Base-by-base conservation (phyloP, 2,888 invertebrate genomes). In the Drosophila percnosoma region DNA sequence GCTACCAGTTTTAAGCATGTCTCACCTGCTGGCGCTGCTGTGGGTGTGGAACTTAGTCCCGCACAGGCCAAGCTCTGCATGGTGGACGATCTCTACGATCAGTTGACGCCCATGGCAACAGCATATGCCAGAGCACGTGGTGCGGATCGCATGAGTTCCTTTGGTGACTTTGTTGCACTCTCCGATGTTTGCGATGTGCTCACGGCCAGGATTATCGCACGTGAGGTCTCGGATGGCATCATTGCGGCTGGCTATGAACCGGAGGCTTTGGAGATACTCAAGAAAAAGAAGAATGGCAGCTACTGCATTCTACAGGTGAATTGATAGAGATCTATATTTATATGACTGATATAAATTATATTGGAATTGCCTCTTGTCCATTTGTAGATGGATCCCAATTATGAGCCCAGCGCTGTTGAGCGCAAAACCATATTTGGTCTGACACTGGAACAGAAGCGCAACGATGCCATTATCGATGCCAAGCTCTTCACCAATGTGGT, bases 1-100 rank as follows among this genome's bases (percentile, higher is more conserved):
- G 98, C 99, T 0, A 96, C 98, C 0, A 99, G 99, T 67, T 99
- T 99, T 93, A 99, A 99, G 92, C 99, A 99, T 92, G 99, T 99
- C 8, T 99, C 99, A 33, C 99, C 99, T 0, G 99, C 99, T 18
- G 99, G 99, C 5, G 99, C 99, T 2, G 99, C 99, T 60, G 96
- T 99, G 2, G 99, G 97, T 0, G 94, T 96, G 38, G 96, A 98
- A 0, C 93, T 99, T 38, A 95, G 95, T 70, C 92, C 94, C 6
- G 95, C 95, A 40, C 96, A 98, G 95, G 97, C 98, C 0, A 95
- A 96, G 90, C 95, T 99, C 1, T 99, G 98, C 91, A 98, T 98
- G 97, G 99, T 99, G 5, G 96, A 97, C 57, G 99, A 99, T 93
- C 91, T 99, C 52, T 92, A 94, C 0, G 94, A 95, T 5, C 92